Conservation (phyloP, 2,113 vertebrate genomes). For the Thymallus thymallus region DNA sequence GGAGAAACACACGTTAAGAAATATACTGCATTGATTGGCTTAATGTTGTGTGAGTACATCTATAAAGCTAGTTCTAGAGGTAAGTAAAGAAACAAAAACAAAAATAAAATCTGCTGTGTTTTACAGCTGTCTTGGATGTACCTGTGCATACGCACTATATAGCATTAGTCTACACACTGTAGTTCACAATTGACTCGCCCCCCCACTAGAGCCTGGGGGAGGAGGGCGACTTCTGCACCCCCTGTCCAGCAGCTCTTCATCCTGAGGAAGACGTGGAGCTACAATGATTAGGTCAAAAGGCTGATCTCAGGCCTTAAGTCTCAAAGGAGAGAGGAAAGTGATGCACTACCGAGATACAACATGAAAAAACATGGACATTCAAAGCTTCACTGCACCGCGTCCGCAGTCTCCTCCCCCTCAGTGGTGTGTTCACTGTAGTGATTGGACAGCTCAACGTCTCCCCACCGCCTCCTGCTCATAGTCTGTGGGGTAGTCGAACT, state of each 20-base stretch:
- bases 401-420: slow-evolving; percentile 75
- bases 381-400: slow-evolving; percentile 55
- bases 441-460: slow-evolving; percentile 68
- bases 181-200: too few relatives aligned
- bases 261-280: slow-evolving; percentile 46
- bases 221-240: neutral
- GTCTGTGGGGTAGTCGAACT: slow-evolving; percentile 93
- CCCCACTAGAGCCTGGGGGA: neutral
- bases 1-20: slow-evolving; percentile 8
- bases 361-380: too few relatives aligned
- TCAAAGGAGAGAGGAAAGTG: neutral
- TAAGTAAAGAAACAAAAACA: too few relatives aligned
- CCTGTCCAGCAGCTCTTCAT: slow-evolving; percentile 67
- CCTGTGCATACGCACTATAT: neutral
- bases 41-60: slow-evolving; percentile 4
- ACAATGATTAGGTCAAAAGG: neutral
- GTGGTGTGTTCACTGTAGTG: slow-evolving; percentile 63
- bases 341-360: too few relatives aligned
- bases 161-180: too few relatives aligned
- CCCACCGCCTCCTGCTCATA: slow-evolving; percentile 85
- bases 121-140: slow-evolving; percentile 17
- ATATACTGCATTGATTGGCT: slow-evolving; percentile 38
- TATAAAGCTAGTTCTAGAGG: slow-evolving; percentile 4
- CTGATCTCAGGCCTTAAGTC: neutral
- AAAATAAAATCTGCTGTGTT: too few relatives aligned